phyloP scores from a whole-genome alignment of 1,140 invertebrate genomes.

The Cydia strobilella region DNA sequence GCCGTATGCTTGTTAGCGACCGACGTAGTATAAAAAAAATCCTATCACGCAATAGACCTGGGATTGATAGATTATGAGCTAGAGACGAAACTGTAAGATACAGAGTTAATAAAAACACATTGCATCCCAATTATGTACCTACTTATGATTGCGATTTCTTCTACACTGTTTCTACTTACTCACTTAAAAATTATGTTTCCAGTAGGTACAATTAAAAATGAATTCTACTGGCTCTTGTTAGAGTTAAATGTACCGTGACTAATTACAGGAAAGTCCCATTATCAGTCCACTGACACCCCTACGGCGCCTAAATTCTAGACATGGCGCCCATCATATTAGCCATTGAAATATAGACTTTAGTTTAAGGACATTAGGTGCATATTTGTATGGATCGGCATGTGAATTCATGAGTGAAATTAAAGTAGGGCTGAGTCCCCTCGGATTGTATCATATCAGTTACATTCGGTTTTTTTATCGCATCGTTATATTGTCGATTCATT shows the following conservation, averaged over 20 bases:
- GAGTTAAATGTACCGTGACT: slow-evolving; percentile 1
- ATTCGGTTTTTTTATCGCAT: slow-evolving; percentile 13
- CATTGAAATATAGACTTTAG: not conserved
- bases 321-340: not conserved
- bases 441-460: slow-evolving; percentile 17
- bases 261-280: slow-evolving; percentile 18
- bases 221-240: slow-evolving; percentile 7
- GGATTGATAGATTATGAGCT: too few species aligned
- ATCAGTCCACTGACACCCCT: slow-evolving; percentile 11
- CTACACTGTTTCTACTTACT: not conserved
- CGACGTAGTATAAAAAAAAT: too few species aligned
- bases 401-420: slow-evolving; percentile 7
- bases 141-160: not conserved
- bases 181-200: not conserved
- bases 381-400: not conserved
- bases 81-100: too few species aligned
- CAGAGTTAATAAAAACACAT: too few species aligned
- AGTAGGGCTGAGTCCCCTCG: slow-evolving; percentile 10
- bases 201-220: slow-evolving; percentile 4
- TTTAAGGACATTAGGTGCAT: not conserved
- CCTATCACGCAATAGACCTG: too few species aligned
- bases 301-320: slow-evolving; percentile 15
- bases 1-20: too few species aligned
- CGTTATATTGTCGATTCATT: not conserved
- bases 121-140: too few species aligned